Evolutionary conservation across 2,113 vertebrate species (phyloP).

Genomic region (Malurus alboscapulatus): DNA sequence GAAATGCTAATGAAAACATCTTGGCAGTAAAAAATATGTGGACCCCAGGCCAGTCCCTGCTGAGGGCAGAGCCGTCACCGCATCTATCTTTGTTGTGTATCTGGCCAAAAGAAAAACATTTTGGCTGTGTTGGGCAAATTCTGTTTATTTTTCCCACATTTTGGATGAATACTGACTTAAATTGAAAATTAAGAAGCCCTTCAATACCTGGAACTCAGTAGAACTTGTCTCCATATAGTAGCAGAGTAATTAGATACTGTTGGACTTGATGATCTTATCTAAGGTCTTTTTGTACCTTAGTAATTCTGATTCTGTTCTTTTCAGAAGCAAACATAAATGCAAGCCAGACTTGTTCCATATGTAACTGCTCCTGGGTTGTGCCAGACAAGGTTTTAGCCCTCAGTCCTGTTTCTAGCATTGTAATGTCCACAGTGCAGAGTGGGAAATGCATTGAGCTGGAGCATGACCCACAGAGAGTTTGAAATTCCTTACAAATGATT

Average conservation of each 20-base stretch:
- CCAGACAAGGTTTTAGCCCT: neutral
- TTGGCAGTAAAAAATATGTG: neutral
- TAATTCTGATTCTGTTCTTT: neutral
- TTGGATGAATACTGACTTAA: neutral
- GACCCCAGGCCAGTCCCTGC: neutral
- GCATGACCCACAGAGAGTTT: neutral
- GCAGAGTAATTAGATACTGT: neutral
- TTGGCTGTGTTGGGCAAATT: neutral
- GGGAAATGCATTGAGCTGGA: neutral
- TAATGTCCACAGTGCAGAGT: neutral
- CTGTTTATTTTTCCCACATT: neutral
- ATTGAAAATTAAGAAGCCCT: neutral
- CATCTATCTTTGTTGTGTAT: neutral
- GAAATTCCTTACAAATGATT: neutral
- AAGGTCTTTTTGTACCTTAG: neutral
- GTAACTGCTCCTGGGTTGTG: neutral
- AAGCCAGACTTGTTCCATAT: neutral
- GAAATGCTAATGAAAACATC: constrained; percentile 1
- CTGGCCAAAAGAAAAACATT: neutral
- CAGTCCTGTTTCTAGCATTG: fast-evolving
- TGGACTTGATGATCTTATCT: neutral
- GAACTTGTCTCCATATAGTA: neutral
- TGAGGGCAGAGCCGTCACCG: neutral
- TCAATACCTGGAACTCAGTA: neutral
- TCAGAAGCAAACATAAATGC: neutral